Conservation (phyloP, 2,888 invertebrate species). For the Malachius bipustulatus region DNA sequence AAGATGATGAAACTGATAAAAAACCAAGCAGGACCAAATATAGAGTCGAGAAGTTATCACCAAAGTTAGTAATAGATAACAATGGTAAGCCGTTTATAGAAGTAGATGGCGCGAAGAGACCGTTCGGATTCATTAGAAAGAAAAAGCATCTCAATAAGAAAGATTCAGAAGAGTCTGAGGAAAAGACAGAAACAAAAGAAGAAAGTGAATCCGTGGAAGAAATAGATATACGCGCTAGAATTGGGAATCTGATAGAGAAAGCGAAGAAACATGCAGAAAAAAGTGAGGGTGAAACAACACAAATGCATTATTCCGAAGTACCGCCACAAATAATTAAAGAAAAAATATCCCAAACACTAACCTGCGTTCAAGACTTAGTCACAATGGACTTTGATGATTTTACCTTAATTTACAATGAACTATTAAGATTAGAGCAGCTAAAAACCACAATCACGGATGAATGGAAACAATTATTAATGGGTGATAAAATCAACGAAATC, state of each 20-base stretch:
- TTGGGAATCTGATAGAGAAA: slow-evolving; percentile 25
- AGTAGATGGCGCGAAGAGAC: slow-evolving; percentile 27
- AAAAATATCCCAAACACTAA: slow-evolving; percentile 26
- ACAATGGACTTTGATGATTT: slow-evolving; percentile 27
- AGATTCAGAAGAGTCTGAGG: neutral
- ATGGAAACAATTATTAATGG: slow-evolving; percentile 29
- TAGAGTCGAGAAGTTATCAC: slow-evolving; percentile 25
- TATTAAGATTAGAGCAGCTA: slow-evolving; percentile 28
- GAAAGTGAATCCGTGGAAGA: slow-evolving; percentile 6
- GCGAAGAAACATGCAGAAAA: slow-evolving; percentile 22
- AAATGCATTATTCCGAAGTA: slow-evolving; percentile 13
- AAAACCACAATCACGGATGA: slow-evolving; percentile 27
- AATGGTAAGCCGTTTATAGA: slow-evolving; percentile 29
- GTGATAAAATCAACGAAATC: slow-evolving; percentile 25
- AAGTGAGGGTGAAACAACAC: slow-evolving; percentile 10
- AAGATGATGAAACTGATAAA: slow-evolving; percentile 14
- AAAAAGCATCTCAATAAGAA: slow-evolving; percentile 3
- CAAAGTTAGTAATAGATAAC: slow-evolving; percentile 29
- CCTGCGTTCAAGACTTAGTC: slow-evolving; percentile 28
- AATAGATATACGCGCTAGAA: slow-evolving; percentile 18
- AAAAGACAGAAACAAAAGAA: slow-evolving; percentile 6
- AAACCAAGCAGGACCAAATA: slow-evolving; percentile 17
- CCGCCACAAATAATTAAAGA: slow-evolving; percentile 27
- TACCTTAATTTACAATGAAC: slow-evolving; percentile 24
- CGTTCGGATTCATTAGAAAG: slow-evolving; percentile 19